phyloP scores from a whole-genome alignment of 2,113 vertebrate species.

The Callipepla squamata region DNA sequence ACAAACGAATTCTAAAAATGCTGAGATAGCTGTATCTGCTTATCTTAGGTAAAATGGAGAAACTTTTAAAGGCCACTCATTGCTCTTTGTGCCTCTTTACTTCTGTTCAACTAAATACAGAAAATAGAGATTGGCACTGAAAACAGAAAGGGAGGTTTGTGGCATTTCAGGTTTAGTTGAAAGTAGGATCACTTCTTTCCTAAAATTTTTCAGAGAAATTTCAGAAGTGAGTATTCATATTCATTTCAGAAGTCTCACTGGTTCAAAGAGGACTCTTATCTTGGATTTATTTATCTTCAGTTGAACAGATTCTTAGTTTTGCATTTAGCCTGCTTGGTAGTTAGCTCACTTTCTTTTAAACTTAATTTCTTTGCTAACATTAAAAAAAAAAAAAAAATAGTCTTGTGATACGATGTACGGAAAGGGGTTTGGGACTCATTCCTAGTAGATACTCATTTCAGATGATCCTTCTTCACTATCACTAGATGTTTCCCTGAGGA shows the following conservation, averaged over 20 bases:
- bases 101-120: not conserved
- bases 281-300: slow-evolving; percentile 4
- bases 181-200: not conserved
- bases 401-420: not conserved
- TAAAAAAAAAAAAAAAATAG: not conserved
- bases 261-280: not conserved
- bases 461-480: not conserved
- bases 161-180: not conserved
- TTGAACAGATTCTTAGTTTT: not conserved
- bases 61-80: not conserved
- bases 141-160: not conserved
- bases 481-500: not conserved
- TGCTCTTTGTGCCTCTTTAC: not conserved
- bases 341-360: not conserved
- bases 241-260: not conserved
- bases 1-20: not conserved
- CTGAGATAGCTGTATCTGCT: not conserved
- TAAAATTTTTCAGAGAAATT: not conserved
- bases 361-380: not conserved
- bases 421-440: not conserved
- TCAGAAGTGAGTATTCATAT: not conserved
- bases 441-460: not conserved
- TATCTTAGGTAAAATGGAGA: slow-evolving; percentile 3
- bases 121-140: not conserved
- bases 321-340: not conserved